Conservation (phyloP, 2,888 invertebrate genomes). For the Tolmerus cingulatus region DNA sequence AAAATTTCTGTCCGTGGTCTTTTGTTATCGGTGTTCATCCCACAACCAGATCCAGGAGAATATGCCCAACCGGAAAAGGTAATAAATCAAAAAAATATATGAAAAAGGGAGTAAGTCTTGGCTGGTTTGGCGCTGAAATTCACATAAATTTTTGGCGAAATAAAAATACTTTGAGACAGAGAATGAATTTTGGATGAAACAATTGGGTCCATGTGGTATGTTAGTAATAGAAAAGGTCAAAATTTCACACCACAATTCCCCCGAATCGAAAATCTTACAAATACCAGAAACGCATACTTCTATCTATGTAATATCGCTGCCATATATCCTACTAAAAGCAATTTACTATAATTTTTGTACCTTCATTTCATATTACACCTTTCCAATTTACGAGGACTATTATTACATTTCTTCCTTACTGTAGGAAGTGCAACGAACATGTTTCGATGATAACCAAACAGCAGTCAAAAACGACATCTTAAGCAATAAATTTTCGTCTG, state of each 20-base stretch:
- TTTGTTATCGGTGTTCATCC: neutral
- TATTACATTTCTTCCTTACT: neutral
- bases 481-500: neutral
- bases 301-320: neutral
- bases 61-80: neutral
- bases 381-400: neutral
- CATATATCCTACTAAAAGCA: neutral
- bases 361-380: neutral
- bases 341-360: neutral
- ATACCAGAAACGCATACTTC: neutral
- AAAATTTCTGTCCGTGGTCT: neutral
- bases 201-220: neutral
- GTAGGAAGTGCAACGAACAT: neutral
- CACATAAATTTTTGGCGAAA: neutral
- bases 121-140: neutral
- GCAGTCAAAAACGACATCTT: neutral
- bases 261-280: neutral
- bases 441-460: neutral
- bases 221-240: neutral
- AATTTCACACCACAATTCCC: neutral
- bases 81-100: neutral
- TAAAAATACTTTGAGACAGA: neutral
- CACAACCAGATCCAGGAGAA: neutral
- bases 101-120: neutral
- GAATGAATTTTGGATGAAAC: neutral